Evolutionary conservation across 2,113 vertebrate species (phyloP), one percentile per base, ranked within the genome.

Genomic region (Atherinomorus stipes): DNA sequence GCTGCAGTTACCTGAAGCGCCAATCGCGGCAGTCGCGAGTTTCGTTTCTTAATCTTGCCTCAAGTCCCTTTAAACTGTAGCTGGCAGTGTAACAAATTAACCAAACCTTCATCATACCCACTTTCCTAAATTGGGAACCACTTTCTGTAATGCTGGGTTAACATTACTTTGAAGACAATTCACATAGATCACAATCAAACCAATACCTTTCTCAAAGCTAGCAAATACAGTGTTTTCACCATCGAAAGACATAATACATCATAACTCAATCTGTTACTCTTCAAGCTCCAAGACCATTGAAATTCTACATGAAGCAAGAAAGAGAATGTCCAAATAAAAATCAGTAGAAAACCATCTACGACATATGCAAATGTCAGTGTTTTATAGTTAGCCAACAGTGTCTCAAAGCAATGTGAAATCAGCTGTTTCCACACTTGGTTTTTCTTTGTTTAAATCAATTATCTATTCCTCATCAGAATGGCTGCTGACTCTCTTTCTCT

Each of bases 321-420:
- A 52, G 63, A 64, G 51, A 9, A 18, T 19, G 13, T 38, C 34
- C 18, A 52, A 65, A 50, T 12, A 44, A 7, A 34, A 34, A 34
- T 1, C 31, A 34, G 1, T 34, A 34, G 28, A 28, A n/a, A 28
- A 28, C 28, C 31, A 34, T 34, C 31, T 34, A 34, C 1, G 7
- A 34, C 31, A 34, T 9, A 34, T 34, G 31, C 31, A 34, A 34
- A 34, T 34, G 4, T 44, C 50, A 62, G 45, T 12, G n/a, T 13
- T 65, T 58, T 59, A 49, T 13, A 70, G 59, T 11, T n/a, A 42
- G 37, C 31, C 26, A 56, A 47, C 2, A 11, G 25, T 37, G 60
- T 64, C 10, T 38, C 50, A 72, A 13, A 59, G 22, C 19, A 52
- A 61, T 21, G 9, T 26, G 15, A 61, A 44, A 44, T 16, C 12